Conservation (phyloP, 2,113 vertebrate species). For the Rhinogobius similis region DNA sequence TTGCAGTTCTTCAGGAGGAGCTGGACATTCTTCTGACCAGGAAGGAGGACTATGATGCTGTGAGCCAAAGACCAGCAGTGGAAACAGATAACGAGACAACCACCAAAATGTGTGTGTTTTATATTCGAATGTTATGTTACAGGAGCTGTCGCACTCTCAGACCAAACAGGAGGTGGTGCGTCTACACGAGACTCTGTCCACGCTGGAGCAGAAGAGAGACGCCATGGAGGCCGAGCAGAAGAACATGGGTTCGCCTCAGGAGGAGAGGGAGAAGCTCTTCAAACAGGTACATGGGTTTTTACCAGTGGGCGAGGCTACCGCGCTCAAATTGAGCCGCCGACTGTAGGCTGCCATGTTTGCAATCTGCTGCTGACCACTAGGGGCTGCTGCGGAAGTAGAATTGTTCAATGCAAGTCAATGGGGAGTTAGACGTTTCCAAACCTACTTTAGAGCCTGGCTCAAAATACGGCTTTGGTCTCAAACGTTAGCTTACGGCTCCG, state of each 20-base stretch:
- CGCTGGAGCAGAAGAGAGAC: conserved; percentile 82
- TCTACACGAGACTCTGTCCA: conserved; percentile 84
- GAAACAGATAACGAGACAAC: not conserved
- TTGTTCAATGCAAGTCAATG: too few species aligned
- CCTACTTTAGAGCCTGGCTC: too few species aligned
- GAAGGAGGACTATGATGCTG: conserved; percentile 63
- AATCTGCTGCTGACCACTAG: too few species aligned
- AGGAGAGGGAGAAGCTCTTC: conserved; percentile 87
- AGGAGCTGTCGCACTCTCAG: conserved; percentile 81
- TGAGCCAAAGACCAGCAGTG: conserved; percentile 31
- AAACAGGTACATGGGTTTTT: conserved; percentile 90
- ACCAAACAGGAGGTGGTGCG: conserved; percentile 87
- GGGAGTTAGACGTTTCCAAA: too few species aligned
- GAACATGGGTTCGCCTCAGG: conserved; percentile 86
- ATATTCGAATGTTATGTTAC: not conserved
- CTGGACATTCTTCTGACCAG: conserved; percentile 58
- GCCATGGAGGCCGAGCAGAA: conserved; percentile 88
- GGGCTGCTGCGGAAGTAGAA: too few species aligned
- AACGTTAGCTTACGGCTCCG: too few species aligned
- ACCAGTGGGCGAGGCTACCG: too few species aligned
- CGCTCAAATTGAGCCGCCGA: too few species aligned
- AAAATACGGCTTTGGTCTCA: too few species aligned
- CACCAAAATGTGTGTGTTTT: too few species aligned
- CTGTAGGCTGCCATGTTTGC: too few species aligned
- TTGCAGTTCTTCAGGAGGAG: conserved; percentile 64